Base-by-base conservation (phyloP, 1,140 invertebrate species). In the Sitodiplosis mosellana region DNA sequence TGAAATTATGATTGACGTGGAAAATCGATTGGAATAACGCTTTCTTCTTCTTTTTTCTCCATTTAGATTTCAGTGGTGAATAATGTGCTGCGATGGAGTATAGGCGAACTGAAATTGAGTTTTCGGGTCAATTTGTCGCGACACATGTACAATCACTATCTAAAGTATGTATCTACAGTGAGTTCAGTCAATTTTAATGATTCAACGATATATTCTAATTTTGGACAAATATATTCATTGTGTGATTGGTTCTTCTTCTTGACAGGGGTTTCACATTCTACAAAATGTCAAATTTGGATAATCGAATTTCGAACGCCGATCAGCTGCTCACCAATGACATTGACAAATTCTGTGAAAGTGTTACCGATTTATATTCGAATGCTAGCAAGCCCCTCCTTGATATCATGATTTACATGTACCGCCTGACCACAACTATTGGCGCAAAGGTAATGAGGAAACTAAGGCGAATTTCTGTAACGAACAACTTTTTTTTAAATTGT, bases 361-460 rank as follows among this genome's bases (percentile, higher is more conserved):
- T 94, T 48, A 86, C 90, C 10, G 89, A 97, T 59, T 69, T 98
- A 1, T 99, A 99, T 67, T 93, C 90, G 42, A 96, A 97, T 66
- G 77, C 97, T n/a, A 88, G 87, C 53, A 99, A 99, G 70, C 95
- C 95, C 1, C 59, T 94, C 5, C 64, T 98, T 49, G 94, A 98
- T 66, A 95, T 98, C 38, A 70, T 83, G 36, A 84, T 98, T 52
- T 98, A 97, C 64, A 79, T 96, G 12, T 87, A 92, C 56, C 80
- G 83, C 58, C 69, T 98, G 33, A 88, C 91, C 1, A 75, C 80
- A 11, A 80, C 79, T 47, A 69, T 98, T 55, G 92, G 93, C 45
- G 83, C 82, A 61, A 72, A 67, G 56, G 62, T 65, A 51, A 64
- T 58, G 59, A 47, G 45, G 22, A 20, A 45, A 45, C 5, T 43